Evolutionary conservation across 2,888 invertebrate genomes (phyloP).

Genomic region (Drosophila macrothrix): DNA sequence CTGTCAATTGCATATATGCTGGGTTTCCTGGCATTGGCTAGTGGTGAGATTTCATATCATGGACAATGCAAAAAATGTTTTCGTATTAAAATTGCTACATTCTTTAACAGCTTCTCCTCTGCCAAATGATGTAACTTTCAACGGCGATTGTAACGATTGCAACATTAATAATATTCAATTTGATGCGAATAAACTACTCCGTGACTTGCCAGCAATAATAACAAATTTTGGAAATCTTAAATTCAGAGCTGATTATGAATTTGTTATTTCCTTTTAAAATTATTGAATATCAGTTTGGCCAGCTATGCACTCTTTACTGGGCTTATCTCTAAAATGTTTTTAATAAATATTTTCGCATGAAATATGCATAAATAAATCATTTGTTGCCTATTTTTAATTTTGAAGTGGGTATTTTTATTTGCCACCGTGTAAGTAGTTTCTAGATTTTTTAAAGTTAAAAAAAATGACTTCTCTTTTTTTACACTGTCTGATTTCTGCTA

Average conservation of each 20-base stretch:
- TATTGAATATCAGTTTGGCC: too few species aligned
- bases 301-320: neutral
- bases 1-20: conserved; percentile 45
- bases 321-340: neutral
- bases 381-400: neutral
- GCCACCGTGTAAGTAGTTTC: too few species aligned
- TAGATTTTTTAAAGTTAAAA: neutral
- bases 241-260: neutral
- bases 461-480: too few species aligned
- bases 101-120: conserved; percentile 45
- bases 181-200: neutral
- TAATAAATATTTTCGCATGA: neutral
- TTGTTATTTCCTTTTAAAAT: neutral
- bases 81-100: neutral
- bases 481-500: too few species aligned
- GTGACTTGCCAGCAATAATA: neutral
- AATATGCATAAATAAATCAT: neutral
- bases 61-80: neutral
- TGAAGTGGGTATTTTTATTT: neutral
- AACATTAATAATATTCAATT: neutral
- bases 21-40: conserved; percentile 51
- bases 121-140: neutral
- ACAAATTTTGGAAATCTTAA: neutral
- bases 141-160: neutral
- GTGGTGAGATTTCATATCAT: conserved; percentile 35